Conservation (phyloP, 2,797 vertebrate genomes). For the Sebastes oblongus region DNA sequence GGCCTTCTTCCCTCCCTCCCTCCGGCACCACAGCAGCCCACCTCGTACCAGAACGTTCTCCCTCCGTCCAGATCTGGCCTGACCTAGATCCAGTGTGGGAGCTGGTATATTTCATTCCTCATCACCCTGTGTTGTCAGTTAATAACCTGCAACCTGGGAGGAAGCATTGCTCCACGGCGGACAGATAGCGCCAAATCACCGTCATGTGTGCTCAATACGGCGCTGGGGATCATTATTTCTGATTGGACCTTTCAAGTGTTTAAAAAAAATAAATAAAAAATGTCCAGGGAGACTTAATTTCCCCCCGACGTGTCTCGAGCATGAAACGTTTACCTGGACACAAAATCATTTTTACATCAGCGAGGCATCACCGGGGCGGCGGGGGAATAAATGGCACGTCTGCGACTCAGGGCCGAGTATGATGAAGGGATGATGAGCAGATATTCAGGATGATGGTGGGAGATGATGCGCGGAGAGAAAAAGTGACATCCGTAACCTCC, state of each 20-base stretch:
- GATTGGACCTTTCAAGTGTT: slow-evolving; percentile 60
- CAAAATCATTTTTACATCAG: slow-evolving; percentile 54
- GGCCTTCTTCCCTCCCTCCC: neutral
- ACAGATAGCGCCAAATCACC: slow-evolving; percentile 34
- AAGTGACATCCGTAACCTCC: slow-evolving; percentile 51
- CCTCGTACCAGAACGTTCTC: slow-evolving; percentile 9
- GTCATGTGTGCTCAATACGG: slow-evolving; percentile 31
- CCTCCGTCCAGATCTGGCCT: slow-evolving; percentile 24
- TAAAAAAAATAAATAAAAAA: slow-evolving; percentile 37
- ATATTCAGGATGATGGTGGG: slow-evolving; percentile 46
- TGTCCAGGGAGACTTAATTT: slow-evolving; percentile 44
- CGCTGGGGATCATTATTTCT: slow-evolving; percentile 51
- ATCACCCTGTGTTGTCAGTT: slow-evolving; percentile 57
- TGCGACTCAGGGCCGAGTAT: neutral
- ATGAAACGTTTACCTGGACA: slow-evolving; percentile 49
- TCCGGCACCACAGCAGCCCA: neutral
- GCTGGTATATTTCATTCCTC: slow-evolving; percentile 50
- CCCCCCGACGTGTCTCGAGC: slow-evolving; percentile 3
- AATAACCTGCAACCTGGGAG: slow-evolving; percentile 62
- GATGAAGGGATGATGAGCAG: slow-evolving; percentile 52
- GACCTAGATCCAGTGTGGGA: slow-evolving; percentile 56
- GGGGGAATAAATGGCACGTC: slow-evolving; percentile 29
- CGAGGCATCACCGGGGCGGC: neutral
- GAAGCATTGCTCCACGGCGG: slow-evolving; percentile 29
- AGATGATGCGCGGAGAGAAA: slow-evolving; percentile 38